phyloP scores from a whole-genome alignment of 2,888 invertebrate species.

The Oscheius myriophilus region DNA sequence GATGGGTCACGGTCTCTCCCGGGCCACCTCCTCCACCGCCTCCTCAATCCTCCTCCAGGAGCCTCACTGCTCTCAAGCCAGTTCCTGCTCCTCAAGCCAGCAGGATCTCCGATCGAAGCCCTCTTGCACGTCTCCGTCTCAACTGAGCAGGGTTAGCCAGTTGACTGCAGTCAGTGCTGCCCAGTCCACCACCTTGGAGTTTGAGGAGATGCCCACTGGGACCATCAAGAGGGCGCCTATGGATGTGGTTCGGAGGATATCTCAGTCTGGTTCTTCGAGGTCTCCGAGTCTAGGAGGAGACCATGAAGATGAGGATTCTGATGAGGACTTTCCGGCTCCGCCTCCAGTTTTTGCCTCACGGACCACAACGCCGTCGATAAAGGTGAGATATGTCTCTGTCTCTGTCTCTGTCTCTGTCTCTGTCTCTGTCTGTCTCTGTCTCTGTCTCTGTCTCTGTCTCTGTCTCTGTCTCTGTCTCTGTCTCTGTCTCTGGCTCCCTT shows the following conservation, averaged over 20 bases:
- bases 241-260: slow-evolving; percentile 47
- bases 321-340: slow-evolving; percentile 66
- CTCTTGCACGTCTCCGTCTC: slow-evolving; percentile 21
- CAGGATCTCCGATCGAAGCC: slow-evolving; percentile 24
- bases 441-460: background rate
- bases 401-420: background rate
- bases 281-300: slow-evolving; percentile 34
- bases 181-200: slow-evolving; percentile 30
- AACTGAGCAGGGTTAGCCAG: slow-evolving; percentile 29
- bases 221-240: slow-evolving; percentile 66
- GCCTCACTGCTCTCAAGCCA: slow-evolving; percentile 10
- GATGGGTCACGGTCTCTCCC: background rate
- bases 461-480: background rate
- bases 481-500: background rate
- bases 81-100: slow-evolving; percentile 31
- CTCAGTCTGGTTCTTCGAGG: slow-evolving; percentile 34
- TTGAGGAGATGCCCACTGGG: slow-evolving; percentile 54
- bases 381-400: background rate
- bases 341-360: slow-evolving; percentile 3
- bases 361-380: slow-evolving; percentile 1
- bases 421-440: background rate
- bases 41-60: slow-evolving; percentile 13
- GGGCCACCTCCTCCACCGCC: slow-evolving; percentile 11
- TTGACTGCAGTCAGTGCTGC: slow-evolving; percentile 28
- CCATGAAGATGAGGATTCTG: slow-evolving; percentile 67